Conservation (phyloP, 2,797 vertebrate species). For the Cynopterus sphinx region DNA sequence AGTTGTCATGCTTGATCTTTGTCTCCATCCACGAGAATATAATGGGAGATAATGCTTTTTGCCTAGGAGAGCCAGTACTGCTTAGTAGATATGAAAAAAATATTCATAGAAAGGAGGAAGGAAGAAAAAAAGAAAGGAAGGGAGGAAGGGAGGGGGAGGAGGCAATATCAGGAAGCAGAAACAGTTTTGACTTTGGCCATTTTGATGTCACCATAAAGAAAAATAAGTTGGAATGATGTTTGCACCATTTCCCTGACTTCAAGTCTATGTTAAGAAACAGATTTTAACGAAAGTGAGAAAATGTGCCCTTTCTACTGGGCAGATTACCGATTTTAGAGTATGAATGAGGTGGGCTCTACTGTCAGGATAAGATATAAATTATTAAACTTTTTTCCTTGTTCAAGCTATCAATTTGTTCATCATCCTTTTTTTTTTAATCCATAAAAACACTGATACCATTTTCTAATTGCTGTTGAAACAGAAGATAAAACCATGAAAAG, state of each 20-base stretch:
- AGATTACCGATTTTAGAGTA: background rate
- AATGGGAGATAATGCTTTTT: background rate
- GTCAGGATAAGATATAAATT: background rate
- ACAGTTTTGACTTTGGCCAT: background rate
- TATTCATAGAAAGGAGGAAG: background rate
- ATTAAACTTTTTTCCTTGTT: background rate
- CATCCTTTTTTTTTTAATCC: background rate
- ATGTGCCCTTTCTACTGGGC: background rate
- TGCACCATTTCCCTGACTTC: background rate
- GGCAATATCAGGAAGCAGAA: background rate
- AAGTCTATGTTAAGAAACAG: background rate
- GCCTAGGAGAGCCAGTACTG: background rate
- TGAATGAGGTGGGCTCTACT: background rate
- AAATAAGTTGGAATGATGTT: background rate
- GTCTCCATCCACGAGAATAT: background rate
- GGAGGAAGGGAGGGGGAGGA: rapidly evolving
- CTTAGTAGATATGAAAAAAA: background rate
- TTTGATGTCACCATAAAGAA: background rate
- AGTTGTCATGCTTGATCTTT: background rate
- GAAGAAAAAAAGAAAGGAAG: background rate
- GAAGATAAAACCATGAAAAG: background rate
- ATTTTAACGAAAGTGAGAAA: background rate
- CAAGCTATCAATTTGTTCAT: background rate
- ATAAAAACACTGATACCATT: background rate
- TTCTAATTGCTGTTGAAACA: background rate